Percentiles rank a stretch among this genome's conserved stretches.
phyloP scores from a whole-genome alignment of 2,888 invertebrate genomes.

The Drosophila leonis region DNA sequence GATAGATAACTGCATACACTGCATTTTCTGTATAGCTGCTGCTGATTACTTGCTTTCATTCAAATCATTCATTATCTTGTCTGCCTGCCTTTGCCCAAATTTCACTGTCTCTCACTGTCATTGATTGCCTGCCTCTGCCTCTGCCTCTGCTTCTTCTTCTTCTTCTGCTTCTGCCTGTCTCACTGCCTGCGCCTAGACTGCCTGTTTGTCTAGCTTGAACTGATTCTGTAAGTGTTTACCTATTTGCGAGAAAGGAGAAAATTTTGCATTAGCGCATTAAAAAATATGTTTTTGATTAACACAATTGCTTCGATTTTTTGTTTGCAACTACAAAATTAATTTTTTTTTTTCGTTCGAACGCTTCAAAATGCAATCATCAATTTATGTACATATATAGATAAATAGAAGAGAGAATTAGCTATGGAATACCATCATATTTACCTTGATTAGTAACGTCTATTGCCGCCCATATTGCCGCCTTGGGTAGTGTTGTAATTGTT shows the following conservation, averaged over 20 bases:
- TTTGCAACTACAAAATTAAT: slow-evolving; percentile 28
- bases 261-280: slow-evolving; percentile 73
- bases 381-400: slow-evolving; percentile 11
- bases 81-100: slow-evolving; percentile 64
- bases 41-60: slow-evolving; percentile 38
- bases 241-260: slow-evolving; percentile 83
- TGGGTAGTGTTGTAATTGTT: slow-evolving; percentile 81
- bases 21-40: slow-evolving; percentile 49
- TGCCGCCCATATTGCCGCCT: slow-evolving; percentile 81
- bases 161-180: slow-evolving; percentile 39
- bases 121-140: slow-evolving; percentile 55
- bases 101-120: slow-evolving; percentile 69
- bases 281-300: slow-evolving; percentile 28
- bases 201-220: slow-evolving; percentile 78
- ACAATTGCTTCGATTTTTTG: slow-evolving; percentile 33
- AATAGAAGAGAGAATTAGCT: slow-evolving; percentile 6
- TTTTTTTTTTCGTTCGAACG: slow-evolving; percentile 40
- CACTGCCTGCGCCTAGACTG: slow-evolving; percentile 79
- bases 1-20: slow-evolving; percentile 49
- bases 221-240: slow-evolving; percentile 82
- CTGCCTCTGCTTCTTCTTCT: slow-evolving; percentile 40
- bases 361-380: slow-evolving; percentile 24
- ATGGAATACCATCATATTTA: slow-evolving; percentile 53
- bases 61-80: slow-evolving; percentile 50
- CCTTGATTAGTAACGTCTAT: slow-evolving; percentile 82